Evolutionary conservation across 2,888 invertebrate genomes (phyloP), one percentile per base, ranked within the genome.

Genomic region (Drosophila anomalata): DNA sequence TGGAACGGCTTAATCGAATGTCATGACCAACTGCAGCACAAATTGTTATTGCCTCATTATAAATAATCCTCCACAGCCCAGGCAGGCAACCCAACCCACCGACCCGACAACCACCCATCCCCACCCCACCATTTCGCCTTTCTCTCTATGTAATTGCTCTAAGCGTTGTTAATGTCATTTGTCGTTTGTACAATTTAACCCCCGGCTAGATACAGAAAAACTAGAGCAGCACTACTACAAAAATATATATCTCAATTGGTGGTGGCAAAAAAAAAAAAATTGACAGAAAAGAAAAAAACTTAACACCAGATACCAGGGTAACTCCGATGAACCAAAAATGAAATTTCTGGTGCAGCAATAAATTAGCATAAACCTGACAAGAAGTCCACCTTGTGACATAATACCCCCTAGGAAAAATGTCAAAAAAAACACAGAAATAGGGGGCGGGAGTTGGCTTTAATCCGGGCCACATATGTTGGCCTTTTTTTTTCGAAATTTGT

Each of bases 11-110:
- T 83, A 78, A 82, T 82, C 78, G 71, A 67, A 78, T 86, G 80
- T 78, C 80, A 67, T 61, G 73, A 77, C 50, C 77, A 67, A 72
- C 61, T 79, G 75, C 70, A 77, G 66, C 62, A 61, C 63, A 83
- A 65, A 86, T 83, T 86, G 86, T 83, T 82, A 82, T 86, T 76
- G 83, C 86, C 67, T 70, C 78, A 86, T 82, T 83, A 86, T 75
- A 80, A 83, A 83, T 82, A 73, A 73, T 73, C 65, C 59, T 26
- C 26, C 33, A 11, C 31, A n/a, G n/a, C 36, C 36, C 6, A n/a
- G 33, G 33, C 36, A 12, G n/a, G n/a, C 36, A 36, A 48, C 31
- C 33, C 14, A 41, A 41, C 14, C 12, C 11, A 9, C 57, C 44
- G 56, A 47, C 39, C 8, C 7, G 17, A 36, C 50, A 51, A 50